Base-by-base conservation (phyloP, 2,797 vertebrate genomes). In the Mycteria americana region DNA sequence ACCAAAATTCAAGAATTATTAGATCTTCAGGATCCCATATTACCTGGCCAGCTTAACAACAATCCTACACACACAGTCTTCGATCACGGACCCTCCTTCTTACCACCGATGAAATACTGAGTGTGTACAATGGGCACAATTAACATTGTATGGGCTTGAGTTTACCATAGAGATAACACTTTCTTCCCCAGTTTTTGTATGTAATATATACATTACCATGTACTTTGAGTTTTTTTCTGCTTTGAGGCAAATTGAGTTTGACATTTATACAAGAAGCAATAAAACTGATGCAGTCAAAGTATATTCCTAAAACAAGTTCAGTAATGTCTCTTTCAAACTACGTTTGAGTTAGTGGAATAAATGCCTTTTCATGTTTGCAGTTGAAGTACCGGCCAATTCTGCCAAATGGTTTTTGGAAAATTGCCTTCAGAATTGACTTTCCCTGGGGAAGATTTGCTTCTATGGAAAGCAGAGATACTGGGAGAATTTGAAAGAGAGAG, bases 381-480 rank as follows among this genome's bases (percentile, higher is more conserved):
- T 87, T 94, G 85, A 96, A 97, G 85, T 75, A 94, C 93, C 1
- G 70, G 97, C 98, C 97, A 98, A 95, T 97, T 98, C 97, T 97
- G 91, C 96, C 98, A 97, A 98, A 97, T 91, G 92, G 89, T 97
- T 96, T 97, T 98, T 98, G 97, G 97, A 97, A 98, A 97, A 97
- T 96, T 98, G 98, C 97, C 97, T 95, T 96, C 89, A 94, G 95
- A 97, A 97, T 97, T 89, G 94, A 95, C 89, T 97, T 96, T 98
- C 96, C 96, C 97, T 60, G 48, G 97, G 96, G 97, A 97, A 98
- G 92, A 91, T 96, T 98, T 98, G 83, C 93, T 96, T 93, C 92
- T 97, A 95, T 95, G 95, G 92, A 97, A 98, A 97, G 94, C 84
- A 84, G 94, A 97, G 89, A 97, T 82, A 97, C 88, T 92, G 88